Evolutionary conservation across 2,888 invertebrate species (phyloP), one percentile per base, ranked within the genome.

Genomic region (Eupsilia transversa): DNA sequence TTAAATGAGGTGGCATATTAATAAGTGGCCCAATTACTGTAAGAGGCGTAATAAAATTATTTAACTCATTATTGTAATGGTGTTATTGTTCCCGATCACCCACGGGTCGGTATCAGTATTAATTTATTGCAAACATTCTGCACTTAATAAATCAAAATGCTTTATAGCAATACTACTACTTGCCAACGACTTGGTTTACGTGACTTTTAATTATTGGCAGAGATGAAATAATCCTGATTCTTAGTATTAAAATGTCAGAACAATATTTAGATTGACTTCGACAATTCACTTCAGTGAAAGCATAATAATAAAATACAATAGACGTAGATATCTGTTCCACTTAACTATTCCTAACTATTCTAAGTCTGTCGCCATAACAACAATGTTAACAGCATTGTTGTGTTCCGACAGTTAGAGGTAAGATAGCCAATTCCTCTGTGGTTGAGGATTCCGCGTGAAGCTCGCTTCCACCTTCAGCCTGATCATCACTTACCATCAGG

Each of bases 21-120:
- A 33, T 49, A 30, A 61, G 23, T 38, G 23, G 6, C 17, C 17
- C 41, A 80, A 80, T 77, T 64, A 61, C 12, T 56, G 74, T 43
- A 73, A 49, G 23, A 41, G 60, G 12, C 43, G 12, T 23, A 23
- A 0, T 27, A 43, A 49, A 3, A 43, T 56, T n/a, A 52, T 54
- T 54, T 35, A 65, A 56, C 7, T 61, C 27, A 41, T 66, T 35
- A 49, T 6, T 38, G n/a, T 77, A 60, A 72, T 35, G 46, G 23
- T 14, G 6, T n/a, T 35, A 49, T 49, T 72, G 43, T 23, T 46
- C 46, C 0, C 14, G 27, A 46, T 60, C 41, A n/a, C 20, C n/a
- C 2, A 41, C 5, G 4, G 1, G 23, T 66, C 23, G 0, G 14
- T 35, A 2, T 43, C 0, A n/a, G 3, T 3, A 43, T 2, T 35